phyloP scores from a whole-genome alignment of 2,888 invertebrate genomes.

The Eumacrocentrus americanus region DNA sequence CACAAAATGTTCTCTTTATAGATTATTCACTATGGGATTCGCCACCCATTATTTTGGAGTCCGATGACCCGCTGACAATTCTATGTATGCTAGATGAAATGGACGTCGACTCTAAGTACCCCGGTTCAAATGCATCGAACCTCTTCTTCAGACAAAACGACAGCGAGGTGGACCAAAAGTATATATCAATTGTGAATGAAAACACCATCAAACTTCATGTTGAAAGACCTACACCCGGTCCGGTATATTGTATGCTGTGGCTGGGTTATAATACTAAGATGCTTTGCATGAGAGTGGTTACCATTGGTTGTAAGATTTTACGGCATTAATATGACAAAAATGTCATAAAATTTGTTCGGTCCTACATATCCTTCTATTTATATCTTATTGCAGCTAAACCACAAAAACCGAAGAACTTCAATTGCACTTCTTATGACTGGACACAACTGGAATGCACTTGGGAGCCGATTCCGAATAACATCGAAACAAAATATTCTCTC shows the following conservation, averaged over 20 bases:
- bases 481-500: conserved; percentile 66
- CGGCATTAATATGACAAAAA: no score
- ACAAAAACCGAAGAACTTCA: conserved; percentile 70
- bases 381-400: conserved; percentile 68
- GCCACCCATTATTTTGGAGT: conserved; percentile 66
- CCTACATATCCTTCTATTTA: no score
- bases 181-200: conserved; percentile 66
- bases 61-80: conserved; percentile 70
- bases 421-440: conserved; percentile 76
- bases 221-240: conserved; percentile 62
- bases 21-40: conserved; percentile 64
- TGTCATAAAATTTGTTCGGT: no score
- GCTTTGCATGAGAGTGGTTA: conserved; percentile 67
- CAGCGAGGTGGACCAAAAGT: conserved; percentile 58
- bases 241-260: conserved; percentile 66
- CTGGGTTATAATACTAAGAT: conserved; percentile 45
- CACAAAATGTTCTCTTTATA: conserved; percentile 35
- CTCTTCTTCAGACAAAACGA: conserved; percentile 62
- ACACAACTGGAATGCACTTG: conserved; percentile 78
- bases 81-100: conserved; percentile 67
- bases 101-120: conserved; percentile 55
- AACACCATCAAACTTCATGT: conserved; percentile 69
- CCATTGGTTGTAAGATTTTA: conserved; percentile 68
- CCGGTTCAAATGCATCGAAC: conserved; percentile 64
- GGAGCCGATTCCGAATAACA: conserved; percentile 67